Conservation (phyloP, 2,888 invertebrate species). For the Himalopsyche anomala region DNA sequence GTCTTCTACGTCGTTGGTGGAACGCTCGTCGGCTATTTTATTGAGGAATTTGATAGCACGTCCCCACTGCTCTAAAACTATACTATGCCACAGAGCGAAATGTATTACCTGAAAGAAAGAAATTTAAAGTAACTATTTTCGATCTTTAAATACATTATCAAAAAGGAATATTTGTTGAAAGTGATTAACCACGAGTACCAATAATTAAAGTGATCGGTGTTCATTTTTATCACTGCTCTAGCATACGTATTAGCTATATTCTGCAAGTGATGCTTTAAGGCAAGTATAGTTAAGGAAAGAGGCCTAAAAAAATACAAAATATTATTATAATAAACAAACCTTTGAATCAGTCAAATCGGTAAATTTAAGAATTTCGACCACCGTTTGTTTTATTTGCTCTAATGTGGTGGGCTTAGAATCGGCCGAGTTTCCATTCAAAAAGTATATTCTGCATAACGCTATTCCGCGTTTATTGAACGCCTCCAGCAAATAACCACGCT, state of each 20-base stretch:
- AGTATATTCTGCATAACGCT: slow-evolving; percentile 81
- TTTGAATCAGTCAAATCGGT: slow-evolving; percentile 87
- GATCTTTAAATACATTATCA: too few species aligned
- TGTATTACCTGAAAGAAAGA: slow-evolving; percentile 78
- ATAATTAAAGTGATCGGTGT: too few species aligned
- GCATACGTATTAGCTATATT: too few species aligned
- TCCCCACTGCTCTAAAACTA: slow-evolving; percentile 87
- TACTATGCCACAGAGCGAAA: slow-evolving; percentile 90
- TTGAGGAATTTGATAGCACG: slow-evolving; percentile 85
- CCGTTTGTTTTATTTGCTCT: slow-evolving; percentile 67
- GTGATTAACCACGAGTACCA: too few species aligned
- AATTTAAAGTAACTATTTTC: background rate
- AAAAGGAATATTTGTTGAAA: too few species aligned
- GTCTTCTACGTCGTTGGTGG: slow-evolving; percentile 84
- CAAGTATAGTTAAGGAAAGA: too few species aligned
- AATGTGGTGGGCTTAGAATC: slow-evolving; percentile 76
- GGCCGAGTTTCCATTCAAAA: slow-evolving; percentile 71
- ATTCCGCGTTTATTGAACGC: slow-evolving; percentile 86
- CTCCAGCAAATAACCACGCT: slow-evolving; percentile 87
- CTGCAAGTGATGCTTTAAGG: too few species aligned
- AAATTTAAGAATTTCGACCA: slow-evolving; percentile 84
- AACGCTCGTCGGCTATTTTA: slow-evolving; percentile 89
- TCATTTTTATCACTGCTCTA: too few species aligned
- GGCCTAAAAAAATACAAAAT: background rate
- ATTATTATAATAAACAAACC: slow-evolving; percentile 72